Evolutionary conservation across 2,113 vertebrate genomes (phyloP), one percentile per base, ranked within the genome.

Genomic region (Pholis gunnellus): DNA sequence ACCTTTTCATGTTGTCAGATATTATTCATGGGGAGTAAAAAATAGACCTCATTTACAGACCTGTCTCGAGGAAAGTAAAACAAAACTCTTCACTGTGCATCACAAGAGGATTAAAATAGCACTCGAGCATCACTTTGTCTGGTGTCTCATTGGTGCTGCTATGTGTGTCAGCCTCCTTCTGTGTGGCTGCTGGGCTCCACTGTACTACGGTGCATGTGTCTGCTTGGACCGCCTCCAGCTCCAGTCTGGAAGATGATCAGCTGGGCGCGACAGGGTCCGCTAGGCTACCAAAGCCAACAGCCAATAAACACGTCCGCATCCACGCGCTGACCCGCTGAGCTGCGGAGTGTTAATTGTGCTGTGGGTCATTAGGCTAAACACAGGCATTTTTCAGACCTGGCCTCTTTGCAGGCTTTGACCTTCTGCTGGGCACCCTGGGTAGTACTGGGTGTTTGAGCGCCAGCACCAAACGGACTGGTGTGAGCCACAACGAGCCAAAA

Each of bases 291-390:
- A 75, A 69, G 88, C 90, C 85, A 86, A 48, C 83, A 90, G 89
- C 87, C 89, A 91, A 90, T 93, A 93, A 93, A 93, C 89, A 89
- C 89, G 84, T 85, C 84, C 38, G 40, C 44, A 73, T 63, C 48
- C 48, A 46, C 78, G 34, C n/a, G 68, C 84, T 75, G 78, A 86
- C 88, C 83, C 79, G 88, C 88, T 86, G 91, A 56, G 91, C 73
- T 52, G 85, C 71, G 57, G 79, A 84, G 91, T 92, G 93, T 93
- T 94, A 94, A 94, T 90, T 91, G 92, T 84, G 87, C 86, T 79
- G 86, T 72, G 87, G 92, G 91, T 93, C 89, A 92, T 93, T 91
- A 91, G 88, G 86, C 90, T 73, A 72, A 89, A 81, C 83, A 70
- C 86, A 69, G 85, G 83, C 91, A 69, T 79, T 83, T 89, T 84